A percentile compares a stretch with the other conserved stretches of the same genome.
Evolutionary conservation across 2,113 vertebrate species (phyloP).

Genomic region (Eptesicus fuscus): DNA sequence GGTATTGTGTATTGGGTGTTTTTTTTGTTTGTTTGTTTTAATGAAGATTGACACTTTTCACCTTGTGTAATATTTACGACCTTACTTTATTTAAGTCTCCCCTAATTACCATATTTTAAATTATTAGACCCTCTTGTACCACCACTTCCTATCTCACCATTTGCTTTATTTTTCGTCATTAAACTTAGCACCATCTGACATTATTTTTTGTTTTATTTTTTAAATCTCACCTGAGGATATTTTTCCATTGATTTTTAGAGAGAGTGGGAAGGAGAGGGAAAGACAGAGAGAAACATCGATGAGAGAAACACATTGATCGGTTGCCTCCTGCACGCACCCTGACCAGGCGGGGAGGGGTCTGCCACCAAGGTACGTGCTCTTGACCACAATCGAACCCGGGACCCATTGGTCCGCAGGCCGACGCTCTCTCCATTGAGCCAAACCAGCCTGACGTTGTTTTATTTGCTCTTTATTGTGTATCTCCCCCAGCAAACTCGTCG

Average conservation of each 20-base stretch:
- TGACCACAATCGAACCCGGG: too few species aligned
- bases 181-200: neutral
- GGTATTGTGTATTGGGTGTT: neutral
- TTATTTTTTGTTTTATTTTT: neutral
- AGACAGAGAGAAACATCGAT: too few species aligned
- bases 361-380: too few species aligned
- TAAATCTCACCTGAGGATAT: too few species aligned
- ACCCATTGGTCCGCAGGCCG: too few species aligned
- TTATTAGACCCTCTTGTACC: neutral
- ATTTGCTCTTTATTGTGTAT: neutral
- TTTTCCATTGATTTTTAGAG: too few species aligned
- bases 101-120: neutral
- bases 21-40: neutral
- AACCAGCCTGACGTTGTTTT: too few species aligned
- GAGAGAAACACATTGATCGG: too few species aligned
- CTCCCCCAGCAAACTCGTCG: neutral
- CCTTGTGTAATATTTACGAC: neutral
- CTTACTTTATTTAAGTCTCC: neutral
- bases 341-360: too few species aligned
- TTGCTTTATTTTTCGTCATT: neutral
- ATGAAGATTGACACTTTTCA: neutral
- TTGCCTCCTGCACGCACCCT: too few species aligned
- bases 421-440: too few species aligned
- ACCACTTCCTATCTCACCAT: neutral
- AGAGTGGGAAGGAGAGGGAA: too few species aligned